Evolutionary conservation across 30 jellyfish, hydroid and myxozoan species (phyloP).

Genomic region (Turritopsis dohrnii): DNA sequence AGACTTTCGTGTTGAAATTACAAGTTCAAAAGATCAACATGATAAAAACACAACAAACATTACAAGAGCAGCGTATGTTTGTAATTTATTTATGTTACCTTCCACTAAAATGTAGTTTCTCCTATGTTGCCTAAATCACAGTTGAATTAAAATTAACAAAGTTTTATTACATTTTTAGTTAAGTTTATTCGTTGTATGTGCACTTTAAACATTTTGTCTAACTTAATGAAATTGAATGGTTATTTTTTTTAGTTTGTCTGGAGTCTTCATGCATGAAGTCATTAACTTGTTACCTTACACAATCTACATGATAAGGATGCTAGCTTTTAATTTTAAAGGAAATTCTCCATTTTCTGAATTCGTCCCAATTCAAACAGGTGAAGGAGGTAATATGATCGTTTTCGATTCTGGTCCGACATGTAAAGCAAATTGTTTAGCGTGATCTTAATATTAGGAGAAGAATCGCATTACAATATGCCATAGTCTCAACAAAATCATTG

Average conservation of each 20-base stretch:
- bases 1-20: neutral
- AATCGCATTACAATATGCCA: too few species aligned
- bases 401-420: neutral
- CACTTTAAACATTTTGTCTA: too few species aligned
- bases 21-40: neutral
- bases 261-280: neutral
- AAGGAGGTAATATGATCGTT: neutral
- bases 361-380: neutral
- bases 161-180: too few species aligned
- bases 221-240: neutral
- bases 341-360: neutral
- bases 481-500: too few species aligned
- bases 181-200: too few species aligned
- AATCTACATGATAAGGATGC: neutral
- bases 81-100: too few species aligned
- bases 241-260: neutral
- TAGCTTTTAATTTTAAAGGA: neutral
- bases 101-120: too few species aligned
- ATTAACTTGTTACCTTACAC: neutral
- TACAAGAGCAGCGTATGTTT: neutral
- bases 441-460: too few species aligned
- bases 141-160: too few species aligned
- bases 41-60: neutral
- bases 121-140: too few species aligned
- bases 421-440: too few species aligned